These are phyloP conservation scores for Craseonycteris thonglongyai DNA, from an alignment of 2,113 vertebrate species.

Conservation along the genomic window DNA sequence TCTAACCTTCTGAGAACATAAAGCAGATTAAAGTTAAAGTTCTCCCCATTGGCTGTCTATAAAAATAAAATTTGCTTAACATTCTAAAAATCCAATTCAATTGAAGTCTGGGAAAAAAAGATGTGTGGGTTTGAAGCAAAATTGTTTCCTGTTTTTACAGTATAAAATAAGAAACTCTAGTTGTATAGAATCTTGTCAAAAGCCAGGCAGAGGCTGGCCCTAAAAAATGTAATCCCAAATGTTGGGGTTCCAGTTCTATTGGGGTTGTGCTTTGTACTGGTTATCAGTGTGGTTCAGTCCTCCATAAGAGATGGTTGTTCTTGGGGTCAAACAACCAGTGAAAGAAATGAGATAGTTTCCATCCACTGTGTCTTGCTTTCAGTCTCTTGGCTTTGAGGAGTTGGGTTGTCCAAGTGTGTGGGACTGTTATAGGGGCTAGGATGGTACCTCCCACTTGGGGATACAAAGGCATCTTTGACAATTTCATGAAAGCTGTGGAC, in stretches of 20 bases:
- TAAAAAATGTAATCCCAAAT: background rate
- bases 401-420: background rate
- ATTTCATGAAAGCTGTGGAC: background rate
- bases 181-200: background rate
- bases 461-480: background rate
- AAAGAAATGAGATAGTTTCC: background rate
- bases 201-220: background rate
- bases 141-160: background rate
- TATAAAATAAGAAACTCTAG: background rate
- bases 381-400: background rate
- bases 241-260: background rate
- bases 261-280: background rate
- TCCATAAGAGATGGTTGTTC: background rate
- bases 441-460: background rate
- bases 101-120: slow-evolving; percentile 4
- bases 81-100: background rate
- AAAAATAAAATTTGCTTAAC: slow-evolving; percentile 19
- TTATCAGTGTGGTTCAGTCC: background rate
- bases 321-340: background rate
- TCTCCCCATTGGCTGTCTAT: background rate
- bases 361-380: background rate
- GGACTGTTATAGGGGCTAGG: background rate
- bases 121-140: slow-evolving; percentile 15
- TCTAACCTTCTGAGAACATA: slow-evolving; percentile 20
- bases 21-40: slow-evolving; percentile 27